phyloP scores from a whole-genome alignment of 37 sponge, comb jelly and placozoan genomes.

The Halichondria panicea region DNA sequence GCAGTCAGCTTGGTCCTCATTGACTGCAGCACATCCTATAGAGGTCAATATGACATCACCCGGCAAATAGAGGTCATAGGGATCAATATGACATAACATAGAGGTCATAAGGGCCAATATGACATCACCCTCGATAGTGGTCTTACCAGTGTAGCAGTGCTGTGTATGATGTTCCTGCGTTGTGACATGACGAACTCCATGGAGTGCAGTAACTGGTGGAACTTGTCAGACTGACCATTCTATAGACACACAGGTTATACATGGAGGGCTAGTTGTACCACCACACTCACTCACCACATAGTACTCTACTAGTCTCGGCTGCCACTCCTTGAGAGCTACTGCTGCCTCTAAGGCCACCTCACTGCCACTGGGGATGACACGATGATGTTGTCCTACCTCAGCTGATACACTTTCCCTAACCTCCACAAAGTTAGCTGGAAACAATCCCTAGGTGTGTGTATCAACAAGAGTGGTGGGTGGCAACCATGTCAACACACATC shows the following conservation, averaged over 20 bases:
- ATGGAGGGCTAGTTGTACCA: background rate
- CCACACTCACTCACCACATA: constrained; percentile 37
- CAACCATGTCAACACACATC: too few species aligned
- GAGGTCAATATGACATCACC: background rate
- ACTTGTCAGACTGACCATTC: constrained; percentile 21
- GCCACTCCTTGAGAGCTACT: constrained; percentile 54
- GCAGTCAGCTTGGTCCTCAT: constrained; percentile 53
- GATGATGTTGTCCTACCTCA: background rate
- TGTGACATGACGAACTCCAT: constrained; percentile 49
- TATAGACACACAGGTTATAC: background rate
- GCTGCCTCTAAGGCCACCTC: constrained; percentile 49
- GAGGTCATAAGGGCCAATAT: background rate
- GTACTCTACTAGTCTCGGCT: constrained; percentile 17
- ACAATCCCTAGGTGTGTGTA: constrained; percentile 50
- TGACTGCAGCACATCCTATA: constrained; percentile 51
- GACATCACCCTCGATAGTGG: background rate
- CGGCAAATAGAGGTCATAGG: background rate
- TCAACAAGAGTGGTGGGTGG: too few species aligned
- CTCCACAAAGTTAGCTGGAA: constrained; percentile 54
- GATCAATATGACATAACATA: background rate
- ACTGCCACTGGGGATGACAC: constrained; percentile 34
- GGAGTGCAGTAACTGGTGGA: constrained; percentile 6
- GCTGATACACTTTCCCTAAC: constrained; percentile 20
- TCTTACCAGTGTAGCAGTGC: constrained; percentile 55
- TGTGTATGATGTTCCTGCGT: constrained; percentile 23